phyloP scores from a whole-genome alignment of 2,888 invertebrate genomes.

The Marasmarcha lunaedactyla region DNA sequence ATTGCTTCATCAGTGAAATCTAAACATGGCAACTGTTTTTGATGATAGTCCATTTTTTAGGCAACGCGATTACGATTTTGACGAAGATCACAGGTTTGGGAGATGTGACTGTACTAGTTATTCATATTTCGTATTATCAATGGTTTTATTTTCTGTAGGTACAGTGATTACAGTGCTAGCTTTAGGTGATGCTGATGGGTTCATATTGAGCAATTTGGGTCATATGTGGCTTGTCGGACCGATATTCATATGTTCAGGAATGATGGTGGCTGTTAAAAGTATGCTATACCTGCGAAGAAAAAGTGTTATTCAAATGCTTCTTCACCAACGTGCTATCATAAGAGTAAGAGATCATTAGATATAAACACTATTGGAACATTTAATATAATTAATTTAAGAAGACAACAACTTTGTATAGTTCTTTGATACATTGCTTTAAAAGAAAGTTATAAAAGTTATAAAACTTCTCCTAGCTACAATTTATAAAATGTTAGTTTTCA shows the following conservation, averaged over 20 bases:
- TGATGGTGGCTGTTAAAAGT: conserved; percentile 77
- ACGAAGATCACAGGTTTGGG: conserved; percentile 72
- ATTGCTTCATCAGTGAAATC: too few relatives aligned
- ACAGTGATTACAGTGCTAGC: conserved; percentile 74
- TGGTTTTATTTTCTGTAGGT: conserved; percentile 73
- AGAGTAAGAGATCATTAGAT: conserved; percentile 58
- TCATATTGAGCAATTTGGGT: conserved; percentile 71
- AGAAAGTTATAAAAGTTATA: too few relatives aligned
- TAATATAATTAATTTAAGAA: neutral
- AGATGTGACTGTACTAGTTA: conserved; percentile 76
- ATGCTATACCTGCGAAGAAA: conserved; percentile 74
- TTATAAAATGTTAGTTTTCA: too few relatives aligned
- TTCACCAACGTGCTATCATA: conserved; percentile 73
- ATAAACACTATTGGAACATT: neutral
- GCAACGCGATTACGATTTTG: conserved; percentile 71
- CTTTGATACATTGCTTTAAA: too few relatives aligned
- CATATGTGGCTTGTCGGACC: conserved; percentile 79
- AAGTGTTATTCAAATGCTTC: conserved; percentile 74
- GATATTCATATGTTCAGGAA: conserved; percentile 75
- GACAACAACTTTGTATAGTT: conserved; percentile 8
- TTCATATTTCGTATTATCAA: conserved; percentile 73
- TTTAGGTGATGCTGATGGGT: conserved; percentile 71
- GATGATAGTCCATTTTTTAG: conserved; percentile 74
- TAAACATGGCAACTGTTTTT: conserved; percentile 74
- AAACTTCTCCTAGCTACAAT: too few relatives aligned